Base-by-base conservation (phyloP, 1,140 invertebrate species). In the Chironomus tepperi region DNA sequence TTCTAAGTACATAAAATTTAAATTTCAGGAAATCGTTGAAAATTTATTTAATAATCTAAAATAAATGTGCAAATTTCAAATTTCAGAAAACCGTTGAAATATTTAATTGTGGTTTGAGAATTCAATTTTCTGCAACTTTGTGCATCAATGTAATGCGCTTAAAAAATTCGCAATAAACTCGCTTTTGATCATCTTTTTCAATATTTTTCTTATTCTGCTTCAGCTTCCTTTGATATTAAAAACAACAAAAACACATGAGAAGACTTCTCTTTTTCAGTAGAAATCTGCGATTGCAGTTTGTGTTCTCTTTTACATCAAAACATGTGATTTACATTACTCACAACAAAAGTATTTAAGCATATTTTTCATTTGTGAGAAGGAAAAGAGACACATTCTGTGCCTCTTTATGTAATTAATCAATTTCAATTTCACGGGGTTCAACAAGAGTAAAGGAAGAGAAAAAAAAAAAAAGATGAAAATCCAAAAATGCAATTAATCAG, bases 401-500 rank as follows among this genome's bases (percentile, higher is more conserved):
- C 47, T 57, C n/a, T 57, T 10, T 57, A 12, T 5, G 12, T 57
- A 57, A 57, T 57, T 57, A 57, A 57, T 57, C 47, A 57, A 57
- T 57, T 57, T 57, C 47, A 57, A 34, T 34, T 34, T 34, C 24
- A 34, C 24, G 24, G 24, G n/a, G 24, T 34, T 34, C 24, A 34
- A 34, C 24, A 34, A 34, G 24, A 34, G 24, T 1, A 34, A 5
- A 34, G 47, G 10, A 12, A 12, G 12, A 57, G 43, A 12, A 57
- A 57, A 57, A 57, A 12, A 57, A 57, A 57, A 57, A 57, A 57
- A 34, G 24, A 34, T 34, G 24, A 34, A 34, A 57, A 57, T 57
- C 47, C 47, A 57, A 57, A 57, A 57, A 57, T 57, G 47, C 47
- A 57, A 57, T 57, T 57, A 57, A 57, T 57, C 47, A 57, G 47